Conservation (phyloP, 2,113 vertebrate genomes). For the Hippopotamus amphibius region DNA sequence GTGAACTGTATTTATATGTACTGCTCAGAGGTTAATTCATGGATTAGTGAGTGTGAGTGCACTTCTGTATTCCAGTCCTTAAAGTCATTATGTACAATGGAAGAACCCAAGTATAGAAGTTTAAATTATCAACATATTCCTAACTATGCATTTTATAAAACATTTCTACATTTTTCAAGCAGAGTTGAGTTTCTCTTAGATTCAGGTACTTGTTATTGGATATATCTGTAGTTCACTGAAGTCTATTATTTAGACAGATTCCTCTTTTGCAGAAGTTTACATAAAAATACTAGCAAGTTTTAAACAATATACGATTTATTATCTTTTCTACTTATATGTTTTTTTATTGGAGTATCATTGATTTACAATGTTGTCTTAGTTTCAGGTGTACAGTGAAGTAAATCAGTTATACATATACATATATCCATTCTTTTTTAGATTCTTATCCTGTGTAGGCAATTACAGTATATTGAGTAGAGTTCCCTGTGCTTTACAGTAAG, state of each 20-base stretch:
- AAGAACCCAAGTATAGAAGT: neutral
- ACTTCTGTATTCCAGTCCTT: neutral
- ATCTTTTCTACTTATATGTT: neutral
- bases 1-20: neutral
- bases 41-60: neutral
- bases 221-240: neutral
- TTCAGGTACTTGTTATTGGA: neutral
- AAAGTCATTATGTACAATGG: neutral
- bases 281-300: neutral
- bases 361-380: no score
- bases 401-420: no score
- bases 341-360: neutral
- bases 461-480: no score
- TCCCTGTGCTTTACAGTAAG: no score
- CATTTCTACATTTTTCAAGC: neutral
- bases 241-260: neutral
- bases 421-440: no score
- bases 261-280: neutral
- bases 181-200: neutral
- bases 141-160: neutral
- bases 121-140: neutral
- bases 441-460: no score
- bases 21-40: neutral
- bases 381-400: no score
- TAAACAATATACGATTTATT: neutral